Evolutionary conservation across 2,888 invertebrate species (phyloP), one percentile per base, ranked within the genome.

Genomic region (Merodon equestris): DNA sequence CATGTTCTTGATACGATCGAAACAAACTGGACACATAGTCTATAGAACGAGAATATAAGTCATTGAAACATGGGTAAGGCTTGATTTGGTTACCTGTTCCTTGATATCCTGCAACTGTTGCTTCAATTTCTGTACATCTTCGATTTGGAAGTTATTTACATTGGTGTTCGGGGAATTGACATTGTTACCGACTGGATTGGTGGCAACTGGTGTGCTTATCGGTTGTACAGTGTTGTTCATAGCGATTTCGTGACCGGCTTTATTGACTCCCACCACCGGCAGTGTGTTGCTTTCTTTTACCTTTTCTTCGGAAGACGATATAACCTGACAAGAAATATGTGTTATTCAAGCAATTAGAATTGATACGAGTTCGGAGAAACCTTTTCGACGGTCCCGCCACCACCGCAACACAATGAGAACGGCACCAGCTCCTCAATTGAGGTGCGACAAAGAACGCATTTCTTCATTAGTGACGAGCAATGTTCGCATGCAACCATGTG

Each of bases 11-110:
- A 98, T 91, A 36, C 98, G 94, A 90, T 99, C 98, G 91, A 99
- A 91, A 90, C 98, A 99, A 82, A 99, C 97, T 3, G 98, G 98
- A 86, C 98, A 99, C 95, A 97, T 97, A 1, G 98, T 98, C 97
- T 98, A 92, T 2, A 91, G 91, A 38, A 14, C 14, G 1, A 54
- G 40, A 34, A 1, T 15, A 51, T 1, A 9, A 2, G 2, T 36
- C 36, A 19, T 19, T 4, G 27, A 7, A 2, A 27, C 27, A 27
- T 2, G 7, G 2, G 27, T 2, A 27, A 27, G 7, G 27, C 2
- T 27, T 2, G 7, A 27, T 4, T 27, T 27, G 27, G 83, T 84
- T 86, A 96, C 97, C 93, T 97, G 97, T 89, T 98, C 98, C 87
- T 97, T 98, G 85, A 98, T 98, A 87, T 98, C 98, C 89, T 98